Evolutionary conservation across 2,113 vertebrate species (phyloP), one percentile per base, ranked within the genome.

Genomic region (Acrocephalus arundinaceus): DNA sequence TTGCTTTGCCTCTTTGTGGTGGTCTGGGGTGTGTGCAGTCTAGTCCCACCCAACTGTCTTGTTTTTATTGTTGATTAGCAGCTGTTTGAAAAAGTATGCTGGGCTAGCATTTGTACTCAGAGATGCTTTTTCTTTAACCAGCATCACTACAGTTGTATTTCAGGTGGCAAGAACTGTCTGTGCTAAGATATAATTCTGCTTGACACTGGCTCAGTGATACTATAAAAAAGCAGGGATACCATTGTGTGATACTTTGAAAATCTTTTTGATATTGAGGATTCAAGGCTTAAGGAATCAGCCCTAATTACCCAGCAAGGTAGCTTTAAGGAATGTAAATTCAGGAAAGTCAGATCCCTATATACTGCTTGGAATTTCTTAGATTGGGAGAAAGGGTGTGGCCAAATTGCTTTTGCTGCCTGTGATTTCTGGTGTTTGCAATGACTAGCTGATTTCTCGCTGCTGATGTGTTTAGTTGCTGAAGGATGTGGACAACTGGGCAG

Each of bases 301-400:
- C 21, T 68, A 39, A 75, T 89, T 85, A 73, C 49, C 54, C 48
- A 76, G 23, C 57, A 62, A 66, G 18, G n/a, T 87, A 70, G 35
- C 35, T 71, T 43, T 37, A 57, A 81, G n/a, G 57, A 70, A 31
- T 61, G 5, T 82, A 78, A 84, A 41, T 59, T 31, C 48, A 68
- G 57, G 65, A 75, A 66, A 75, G 37, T 46, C n/a, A 52, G 65
- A 22, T 81, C 48, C 8, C 13, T 41, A 0, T 93, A 4, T 46
- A 10, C 23, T 72, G 70, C 73, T 70, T 84, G 70, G 41, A 31
- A 55, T 93, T 89, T 87, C 18, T 43, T 84, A 79, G 46, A 9
- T 8, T 72, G 49, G 80, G 37, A 93, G 58, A 87, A 90, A 94
- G 93, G 96, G 95, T 90, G 92, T 96, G 94, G 93, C 88, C 76